Evolutionary conservation across 2,888 invertebrate species (phyloP), one percentile per base, ranked within the genome.

Genomic region (Ptilodon capucinus): DNA sequence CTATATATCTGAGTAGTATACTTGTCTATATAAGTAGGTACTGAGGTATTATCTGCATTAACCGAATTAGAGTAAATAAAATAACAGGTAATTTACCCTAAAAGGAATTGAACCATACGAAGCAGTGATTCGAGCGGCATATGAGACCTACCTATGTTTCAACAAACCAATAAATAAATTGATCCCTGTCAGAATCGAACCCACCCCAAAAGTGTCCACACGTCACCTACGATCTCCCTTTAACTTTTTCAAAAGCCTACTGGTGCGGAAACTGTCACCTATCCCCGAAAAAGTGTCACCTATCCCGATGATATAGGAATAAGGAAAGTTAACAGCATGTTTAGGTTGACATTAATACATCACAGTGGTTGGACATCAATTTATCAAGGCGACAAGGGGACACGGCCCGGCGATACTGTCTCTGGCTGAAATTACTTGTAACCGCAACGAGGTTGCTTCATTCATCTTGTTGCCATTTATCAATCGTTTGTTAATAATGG

Each of bases 371-470:
- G 65, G 76, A 74, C 76, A 68, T 75, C 79, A 74, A 81, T 81
- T 81, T 79, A 81, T 81, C 81, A 81, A 70, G 60, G 40, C 60
- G 80, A 81, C 79, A 77, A n/a, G 69, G 78, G 79, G 78, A 62
- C 62, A 50, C 16, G 50, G 47, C 54, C 50, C 62, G 55, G 61
- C 51, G 69, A 71, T 64, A 66, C 63, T 62, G 64, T 64, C 62
- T 55, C 49, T 40, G 40, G 44, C 23, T 60, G 42, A 62, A 64
- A 77, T 80, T 79, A 76, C 79, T 74, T 68, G 71, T 71, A 69
- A 76, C 74, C 76, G 64, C 57, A 51, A 56, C 61, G 66, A 72
- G 71, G 68, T 71, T 64, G 60, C 51, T 61, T 55, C 68, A 72
- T 77, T 64, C 66, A 67, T 74, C 72, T 74, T 68, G 64, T 55